These are phyloP conservation scores for Maniola jurtina DNA, from an alignment of 1,140 invertebrate genomes.

Conservation along the genomic window DNA sequence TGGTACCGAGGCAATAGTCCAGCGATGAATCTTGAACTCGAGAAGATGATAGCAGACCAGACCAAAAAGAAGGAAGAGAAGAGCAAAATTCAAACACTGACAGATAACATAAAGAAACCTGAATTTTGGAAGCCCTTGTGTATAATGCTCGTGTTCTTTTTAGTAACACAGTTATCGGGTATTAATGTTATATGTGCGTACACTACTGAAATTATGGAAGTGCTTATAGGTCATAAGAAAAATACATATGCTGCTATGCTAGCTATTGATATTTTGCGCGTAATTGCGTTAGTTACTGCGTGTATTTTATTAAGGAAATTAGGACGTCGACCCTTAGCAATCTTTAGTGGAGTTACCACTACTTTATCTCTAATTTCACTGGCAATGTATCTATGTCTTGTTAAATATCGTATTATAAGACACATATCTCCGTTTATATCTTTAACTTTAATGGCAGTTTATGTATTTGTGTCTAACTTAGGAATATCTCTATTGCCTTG, in stretches of 20 bases:
- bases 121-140: constrained; percentile 81
- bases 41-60: constrained; percentile 72
- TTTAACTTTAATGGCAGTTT: constrained; percentile 62
- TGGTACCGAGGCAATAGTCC: constrained; percentile 77
- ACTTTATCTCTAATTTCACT: constrained; percentile 76
- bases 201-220: constrained; percentile 81
- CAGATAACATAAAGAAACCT: constrained; percentile 63
- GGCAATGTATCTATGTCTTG: constrained; percentile 65
- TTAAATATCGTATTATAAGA: constrained; percentile 46
- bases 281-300: constrained; percentile 80
- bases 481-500: constrained; percentile 80
- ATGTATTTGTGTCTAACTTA: constrained; percentile 67
- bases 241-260: constrained; percentile 82
- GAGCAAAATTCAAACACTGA: constrained; percentile 54
- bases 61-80: constrained; percentile 51
- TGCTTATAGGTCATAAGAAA: constrained; percentile 69
- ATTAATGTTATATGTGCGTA: constrained; percentile 87
- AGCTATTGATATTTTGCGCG: constrained; percentile 83
- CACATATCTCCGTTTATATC: constrained; percentile 58
- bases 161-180: constrained; percentile 82
- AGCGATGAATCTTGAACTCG: constrained; percentile 73
- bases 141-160: constrained; percentile 81
- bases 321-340: constrained; percentile 79
- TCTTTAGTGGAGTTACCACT: constrained; percentile 80
- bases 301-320: constrained; percentile 80